Percentiles rank a stretch among this genome's conserved stretches.
Conservation (phyloP, 1,140 invertebrate genomes). For the Planococcus citri region DNA sequence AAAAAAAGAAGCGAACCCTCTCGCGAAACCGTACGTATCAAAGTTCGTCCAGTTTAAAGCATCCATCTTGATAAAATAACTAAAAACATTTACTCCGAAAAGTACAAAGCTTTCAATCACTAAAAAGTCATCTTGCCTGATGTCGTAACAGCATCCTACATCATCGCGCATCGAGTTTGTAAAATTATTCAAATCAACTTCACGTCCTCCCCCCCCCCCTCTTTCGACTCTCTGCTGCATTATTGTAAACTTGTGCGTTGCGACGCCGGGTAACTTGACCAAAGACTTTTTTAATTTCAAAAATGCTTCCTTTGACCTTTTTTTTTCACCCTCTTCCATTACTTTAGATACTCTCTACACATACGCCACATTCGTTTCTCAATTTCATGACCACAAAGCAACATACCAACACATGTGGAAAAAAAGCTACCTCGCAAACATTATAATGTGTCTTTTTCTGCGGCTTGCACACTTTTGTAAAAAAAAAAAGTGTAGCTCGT, state of each 20-base stretch:
- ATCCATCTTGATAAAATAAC: background rate
- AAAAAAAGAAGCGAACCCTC: background rate
- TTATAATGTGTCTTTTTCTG: background rate
- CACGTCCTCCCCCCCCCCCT: background rate
- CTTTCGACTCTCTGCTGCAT: too few species aligned
- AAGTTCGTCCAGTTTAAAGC: background rate
- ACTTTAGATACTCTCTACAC: too few species aligned
- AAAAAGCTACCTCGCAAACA: background rate
- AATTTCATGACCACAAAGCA: background rate
- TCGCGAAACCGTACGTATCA: background rate
- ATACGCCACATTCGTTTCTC: background rate
- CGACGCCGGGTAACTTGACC: background rate
- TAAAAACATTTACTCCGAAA: background rate
- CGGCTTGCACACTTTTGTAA: background rate
- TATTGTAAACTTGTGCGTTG: too few species aligned
- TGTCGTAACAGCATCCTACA: too few species aligned
- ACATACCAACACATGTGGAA: background rate
- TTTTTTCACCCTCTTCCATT: background rate
- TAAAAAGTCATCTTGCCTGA: too few species aligned
- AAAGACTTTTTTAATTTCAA: background rate
- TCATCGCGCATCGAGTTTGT: background rate
- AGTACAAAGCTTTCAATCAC: background rate
- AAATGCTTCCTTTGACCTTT: background rate
- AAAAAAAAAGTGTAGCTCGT: background rate
- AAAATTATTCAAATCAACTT: slow-evolving; percentile 4